Base-by-base conservation (phyloP, 2,888 invertebrate genomes). In the Mystacides longicornis region DNA sequence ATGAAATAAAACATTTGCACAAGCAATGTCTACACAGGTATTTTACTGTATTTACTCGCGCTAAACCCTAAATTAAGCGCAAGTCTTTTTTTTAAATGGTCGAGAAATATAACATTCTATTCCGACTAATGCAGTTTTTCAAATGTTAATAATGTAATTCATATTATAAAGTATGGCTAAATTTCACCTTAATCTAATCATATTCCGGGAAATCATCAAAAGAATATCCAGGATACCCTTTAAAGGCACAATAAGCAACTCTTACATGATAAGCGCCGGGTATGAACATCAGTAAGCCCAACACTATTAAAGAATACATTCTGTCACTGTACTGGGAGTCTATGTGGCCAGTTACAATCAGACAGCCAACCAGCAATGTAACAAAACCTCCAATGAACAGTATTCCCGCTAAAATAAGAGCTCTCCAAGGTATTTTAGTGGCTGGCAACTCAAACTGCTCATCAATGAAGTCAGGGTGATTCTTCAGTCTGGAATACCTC, bases 221-320 rank as follows among this genome's bases (percentile, higher is more conserved):
- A 48, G 89, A 89, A 69, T 86, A 93, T 1, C 92, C 92, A 51
- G 86, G 86, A 66, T 87, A 86, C 66, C 89, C 83, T 64, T 86
- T 84, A 69, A 85, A 91, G 0, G 93, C 93, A 71, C 86, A 89
- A 68, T 87, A 86, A 27, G 93, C 90, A 67, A 94, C 89, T 64
- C 91, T 81, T 49, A 92, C 84, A 68, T 95, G 93, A 71, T 94
- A 94, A 51, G 89, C 87, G 42, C 93, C 94, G 0, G 94, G 94
- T 62, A 94, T 85, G 67, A 94, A 93, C 90, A 93, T 92, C 37
- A 95, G 77, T 20, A 82, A 76, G 27, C 94, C 95, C 65, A 95
- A 75, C 63, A 93, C 86, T 60, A 93, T 83, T 71, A 94, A 81
- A 1, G 93, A 93, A 90, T 91, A 93, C 69, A 90, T 84, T 59